Base-by-base conservation (phyloP, 2,113 vertebrate species). In the Tragelaphus scriptus region DNA sequence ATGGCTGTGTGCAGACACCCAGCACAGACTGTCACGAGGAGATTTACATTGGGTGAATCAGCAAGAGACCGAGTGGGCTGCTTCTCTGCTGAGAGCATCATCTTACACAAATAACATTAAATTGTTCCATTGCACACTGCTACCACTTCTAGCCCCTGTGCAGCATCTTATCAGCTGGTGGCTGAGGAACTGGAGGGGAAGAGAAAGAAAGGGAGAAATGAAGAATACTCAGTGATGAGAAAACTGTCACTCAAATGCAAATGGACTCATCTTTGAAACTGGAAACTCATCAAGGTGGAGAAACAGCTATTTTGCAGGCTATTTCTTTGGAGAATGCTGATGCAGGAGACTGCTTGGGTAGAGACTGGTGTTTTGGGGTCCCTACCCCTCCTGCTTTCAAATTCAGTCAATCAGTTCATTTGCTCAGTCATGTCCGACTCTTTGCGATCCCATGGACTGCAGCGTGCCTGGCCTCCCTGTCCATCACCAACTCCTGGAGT, bases 21-120 rank as follows among this genome's bases (percentile, higher is more conserved):
- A 82, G 85, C 49, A 47, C 92, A 94, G 95, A 79, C 36, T 71
- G 71, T 92, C 91, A 63, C 65, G 14, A 77, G 95, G 36, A 25
- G 77, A 59, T 40, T 58, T 55, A 10, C 5, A 11, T 63, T 15
- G 25, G 88, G 58, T 71, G 68, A 88, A 94, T 90, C 97, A 96
- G 91, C 88, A 75, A 3, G 53, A 94, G 8, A 7, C 17, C 58
- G 23, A 3, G 32, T 44, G 63, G 65, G 81, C 79, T 90, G 85
- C 63, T 71, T 82, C 86, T 97, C 97, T 92, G 65, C 85, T 68
- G 16, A 95, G 26, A 97, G 85, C 90, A 59, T 1, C 90, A 84
- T 12, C 85, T 65, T 44, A 63, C 36, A 58, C 88, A 95, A 97
- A 80, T n/a, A n/a, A 58, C 19, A 79, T 7, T 92, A 68, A 53